A percentile compares a stretch with the other conserved stretches of the same genome.
Evolutionary conservation across 2,888 invertebrate species (phyloP).

Genomic region (Exocentrus adspersus): DNA sequence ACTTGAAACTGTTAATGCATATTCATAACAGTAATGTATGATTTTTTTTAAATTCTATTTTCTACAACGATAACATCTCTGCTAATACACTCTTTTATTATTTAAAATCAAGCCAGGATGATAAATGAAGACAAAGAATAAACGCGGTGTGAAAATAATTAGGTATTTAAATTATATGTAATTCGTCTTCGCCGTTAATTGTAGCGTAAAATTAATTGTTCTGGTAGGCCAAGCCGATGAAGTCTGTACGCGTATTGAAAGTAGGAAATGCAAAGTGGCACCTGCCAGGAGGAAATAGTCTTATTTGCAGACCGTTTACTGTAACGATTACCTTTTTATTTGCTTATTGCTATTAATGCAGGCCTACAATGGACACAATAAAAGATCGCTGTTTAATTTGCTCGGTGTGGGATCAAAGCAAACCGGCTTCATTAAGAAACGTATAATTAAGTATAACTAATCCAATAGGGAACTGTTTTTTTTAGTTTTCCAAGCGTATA

Average conservation of each 20-base stretch:
- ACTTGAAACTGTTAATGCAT: conserved; percentile 7
- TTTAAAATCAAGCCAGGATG: too few relatives aligned
- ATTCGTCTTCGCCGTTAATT: conserved; percentile 18
- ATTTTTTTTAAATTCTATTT: conserved; percentile 1
- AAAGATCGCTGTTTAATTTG: too few relatives aligned
- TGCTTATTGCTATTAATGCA: too few relatives aligned
- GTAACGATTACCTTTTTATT: neutral
- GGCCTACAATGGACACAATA: too few relatives aligned
- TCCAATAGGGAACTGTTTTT: too few relatives aligned
- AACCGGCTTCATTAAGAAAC: too few relatives aligned
- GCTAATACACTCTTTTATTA: neutral
- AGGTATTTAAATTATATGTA: neutral
- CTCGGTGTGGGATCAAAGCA: too few relatives aligned
- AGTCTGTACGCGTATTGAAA: conserved; percentile 26
- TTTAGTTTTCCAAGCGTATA: too few relatives aligned
- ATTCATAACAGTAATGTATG: conserved; percentile 7
- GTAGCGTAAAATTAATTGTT: conserved; percentile 30
- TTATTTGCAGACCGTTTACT: neutral
- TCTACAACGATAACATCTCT: conserved; percentile 7
- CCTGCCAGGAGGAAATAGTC: neutral
- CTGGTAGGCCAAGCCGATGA: conserved; percentile 7
- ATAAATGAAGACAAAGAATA: too few relatives aligned
- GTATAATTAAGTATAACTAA: too few relatives aligned
- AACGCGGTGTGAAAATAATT: neutral
- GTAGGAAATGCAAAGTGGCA: conserved; percentile 17